phyloP scores from a whole-genome alignment of 2,113 vertebrate genomes.

The Dicentrarchus labrax region DNA sequence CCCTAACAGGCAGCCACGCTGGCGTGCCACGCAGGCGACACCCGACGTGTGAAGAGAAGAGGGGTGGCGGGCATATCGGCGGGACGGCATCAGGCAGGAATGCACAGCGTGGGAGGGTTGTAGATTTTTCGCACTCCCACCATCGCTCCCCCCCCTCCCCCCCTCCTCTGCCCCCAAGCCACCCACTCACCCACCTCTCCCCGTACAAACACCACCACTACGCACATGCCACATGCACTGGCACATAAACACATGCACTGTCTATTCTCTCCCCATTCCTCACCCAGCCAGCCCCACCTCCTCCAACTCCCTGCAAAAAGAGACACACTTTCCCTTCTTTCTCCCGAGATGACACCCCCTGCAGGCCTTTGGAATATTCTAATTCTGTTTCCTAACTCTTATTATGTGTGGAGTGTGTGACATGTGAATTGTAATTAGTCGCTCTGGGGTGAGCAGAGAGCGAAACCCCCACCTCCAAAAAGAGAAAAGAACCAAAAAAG shows the following conservation, averaged over 20 bases:
- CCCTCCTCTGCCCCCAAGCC: conserved; percentile 36
- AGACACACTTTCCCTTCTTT: conserved; percentile 77
- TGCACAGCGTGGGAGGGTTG: conserved; percentile 72
- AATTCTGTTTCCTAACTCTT: conserved; percentile 81
- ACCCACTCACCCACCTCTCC: conserved; percentile 64
- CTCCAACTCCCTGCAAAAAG: conserved; percentile 29
- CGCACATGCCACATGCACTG: conserved; percentile 58
- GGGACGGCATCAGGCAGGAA: conserved; percentile 77
- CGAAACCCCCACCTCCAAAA: conserved; percentile 42
- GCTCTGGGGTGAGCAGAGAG: conserved; percentile 81
- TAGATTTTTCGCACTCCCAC: conserved; percentile 68
- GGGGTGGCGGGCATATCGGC: conserved; percentile 70
- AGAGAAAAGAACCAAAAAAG: conserved; percentile 21
- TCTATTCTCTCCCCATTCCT: conserved; percentile 1
- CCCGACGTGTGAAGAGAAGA: conserved; percentile 82
- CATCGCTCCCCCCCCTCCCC: conserved; percentile 28
- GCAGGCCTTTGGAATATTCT: conserved; percentile 83
- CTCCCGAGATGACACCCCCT: conserved; percentile 79
- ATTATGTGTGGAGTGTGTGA: conserved; percentile 82
- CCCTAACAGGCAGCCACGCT: conserved; percentile 82
- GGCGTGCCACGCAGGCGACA: conserved; percentile 81
- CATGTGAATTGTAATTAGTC: conserved; percentile 86
- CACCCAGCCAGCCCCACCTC: not conserved
- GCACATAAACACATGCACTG: conserved; percentile 60
- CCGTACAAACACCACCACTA: conserved; percentile 24